Percentiles rank a stretch among this genome's conserved stretches.
Evolutionary conservation across 1,140 invertebrate genomes (phyloP).

Genomic region (Theocolax elegans): DNA sequence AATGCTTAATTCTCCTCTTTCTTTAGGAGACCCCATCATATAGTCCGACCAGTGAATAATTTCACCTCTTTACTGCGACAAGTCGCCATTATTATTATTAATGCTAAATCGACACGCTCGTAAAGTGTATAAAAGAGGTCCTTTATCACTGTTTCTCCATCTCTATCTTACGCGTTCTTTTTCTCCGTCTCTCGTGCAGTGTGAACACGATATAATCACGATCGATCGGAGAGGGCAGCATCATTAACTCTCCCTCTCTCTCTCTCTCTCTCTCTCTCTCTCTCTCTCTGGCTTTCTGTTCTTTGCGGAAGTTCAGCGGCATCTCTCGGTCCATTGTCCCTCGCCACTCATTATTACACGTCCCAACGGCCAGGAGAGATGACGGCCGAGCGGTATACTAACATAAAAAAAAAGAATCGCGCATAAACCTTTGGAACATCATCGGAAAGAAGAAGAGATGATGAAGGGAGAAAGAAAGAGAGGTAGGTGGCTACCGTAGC

Average conservation of each 20-base stretch:
- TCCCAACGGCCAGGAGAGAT: not conserved
- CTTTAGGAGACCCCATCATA: not conserved
- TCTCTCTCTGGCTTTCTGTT: not conserved
- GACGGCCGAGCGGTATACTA: not conserved
- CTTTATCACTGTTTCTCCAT: constrained; percentile 2
- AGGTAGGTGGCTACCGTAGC: constrained; percentile 53
- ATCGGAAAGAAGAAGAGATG: too few species aligned
- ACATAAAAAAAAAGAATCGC: too few species aligned
- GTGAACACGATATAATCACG: constrained; percentile 46
- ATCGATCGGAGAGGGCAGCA: constrained; percentile 50
- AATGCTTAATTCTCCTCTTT: not conserved
- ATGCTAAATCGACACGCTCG: constrained; percentile 30
- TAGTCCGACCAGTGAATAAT: constrained; percentile 12
- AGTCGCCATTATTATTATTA: constrained; percentile 39
- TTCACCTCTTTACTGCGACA: not conserved
- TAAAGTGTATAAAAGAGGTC: constrained; percentile 11
- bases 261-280: constrained; percentile 3
- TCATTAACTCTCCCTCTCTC: constrained; percentile 53
- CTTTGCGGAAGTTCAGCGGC: constrained; percentile 26
- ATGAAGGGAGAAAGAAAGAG: constrained; percentile 45
- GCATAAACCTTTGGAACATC: too few species aligned
- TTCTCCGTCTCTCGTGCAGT: not conserved
- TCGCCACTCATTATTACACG: constrained; percentile 52
- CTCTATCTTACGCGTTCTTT: not conserved
- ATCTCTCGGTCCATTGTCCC: constrained; percentile 50